phyloP scores from a whole-genome alignment of 2,113 vertebrate genomes.

The Gobiocypris rarus region DNA sequence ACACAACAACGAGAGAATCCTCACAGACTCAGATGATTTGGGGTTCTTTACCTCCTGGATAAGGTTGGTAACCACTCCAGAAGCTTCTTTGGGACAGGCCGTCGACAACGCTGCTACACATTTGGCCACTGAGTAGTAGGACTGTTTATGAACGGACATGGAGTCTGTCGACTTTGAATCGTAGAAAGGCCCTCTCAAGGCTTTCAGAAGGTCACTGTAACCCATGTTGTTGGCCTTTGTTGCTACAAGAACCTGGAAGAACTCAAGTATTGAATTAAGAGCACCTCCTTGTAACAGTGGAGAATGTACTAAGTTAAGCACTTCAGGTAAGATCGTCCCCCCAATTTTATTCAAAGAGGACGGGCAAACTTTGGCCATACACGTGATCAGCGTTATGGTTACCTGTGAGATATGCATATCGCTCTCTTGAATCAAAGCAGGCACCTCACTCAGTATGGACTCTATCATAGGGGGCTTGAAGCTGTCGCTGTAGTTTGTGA shows the following conservation, averaged over 20 bases:
- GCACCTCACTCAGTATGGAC: constrained; percentile 83
- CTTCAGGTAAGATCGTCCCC: constrained; percentile 74
- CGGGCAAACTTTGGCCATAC: constrained; percentile 79
- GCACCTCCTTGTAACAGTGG: constrained; percentile 87
- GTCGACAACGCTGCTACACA: constrained; percentile 85
- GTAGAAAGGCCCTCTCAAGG: constrained; percentile 80
- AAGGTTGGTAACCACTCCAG: constrained; percentile 75
- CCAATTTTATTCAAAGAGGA: constrained; percentile 83
- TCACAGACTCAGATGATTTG: constrained; percentile 75
- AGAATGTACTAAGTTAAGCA: constrained; percentile 84
- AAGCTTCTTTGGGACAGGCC: constrained; percentile 83
- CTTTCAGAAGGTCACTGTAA: constrained; percentile 79
- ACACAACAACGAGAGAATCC: constrained; percentile 86
- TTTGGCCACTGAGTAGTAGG: constrained; percentile 82
- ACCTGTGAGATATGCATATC: constrained; percentile 96
- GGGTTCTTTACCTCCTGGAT: constrained; percentile 84
- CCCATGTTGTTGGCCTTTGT: constrained; percentile 74
- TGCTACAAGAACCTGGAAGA: constrained; percentile 83
- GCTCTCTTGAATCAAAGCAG: constrained; percentile 82
- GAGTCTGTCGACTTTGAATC: constrained; percentile 40
- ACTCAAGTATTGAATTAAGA: constrained; percentile 78
- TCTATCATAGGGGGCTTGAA: constrained; percentile 81
- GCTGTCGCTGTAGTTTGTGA: constrained; percentile 81
- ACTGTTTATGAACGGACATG: constrained; percentile 80
- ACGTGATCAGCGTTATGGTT: constrained; percentile 83